These are phyloP conservation scores for Monochamus saltuarius DNA, from an alignment of 1,140 invertebrate species.

Conservation along the genomic window DNA sequence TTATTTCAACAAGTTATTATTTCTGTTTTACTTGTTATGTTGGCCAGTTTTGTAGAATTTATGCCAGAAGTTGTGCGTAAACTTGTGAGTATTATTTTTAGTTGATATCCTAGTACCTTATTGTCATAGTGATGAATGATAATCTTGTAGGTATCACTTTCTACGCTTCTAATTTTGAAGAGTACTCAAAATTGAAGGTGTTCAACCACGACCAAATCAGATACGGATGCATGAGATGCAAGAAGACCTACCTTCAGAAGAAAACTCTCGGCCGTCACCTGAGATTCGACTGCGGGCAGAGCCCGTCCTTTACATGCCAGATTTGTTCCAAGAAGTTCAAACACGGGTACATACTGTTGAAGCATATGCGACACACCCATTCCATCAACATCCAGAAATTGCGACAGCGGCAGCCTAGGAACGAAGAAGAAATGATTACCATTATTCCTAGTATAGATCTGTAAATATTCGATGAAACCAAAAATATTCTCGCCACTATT, in stretches of 20 bases:
- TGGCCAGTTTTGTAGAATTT: background rate
- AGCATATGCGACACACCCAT: conserved; percentile 51
- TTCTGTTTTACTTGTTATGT: background rate
- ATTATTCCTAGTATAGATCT: conserved; percentile 14
- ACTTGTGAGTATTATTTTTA: no score
- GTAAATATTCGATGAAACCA: background rate
- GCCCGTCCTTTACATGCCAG: conserved; percentile 65
- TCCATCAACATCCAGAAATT: conserved; percentile 43
- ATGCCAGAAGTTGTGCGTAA: background rate
- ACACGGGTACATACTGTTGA: conserved; percentile 55
- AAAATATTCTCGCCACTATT: no score
- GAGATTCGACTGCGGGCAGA: conserved; percentile 61
- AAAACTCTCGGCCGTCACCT: conserved; percentile 55
- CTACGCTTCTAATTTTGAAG: conserved; percentile 39
- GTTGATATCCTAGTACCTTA: no score
- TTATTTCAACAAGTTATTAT: background rate
- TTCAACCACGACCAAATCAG: conserved; percentile 41
- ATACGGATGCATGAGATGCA: conserved; percentile 61
- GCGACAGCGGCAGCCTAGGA: conserved; percentile 31
- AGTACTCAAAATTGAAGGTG: conserved; percentile 39
- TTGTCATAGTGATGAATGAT: conserved; percentile 5
- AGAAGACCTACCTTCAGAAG: conserved; percentile 61
- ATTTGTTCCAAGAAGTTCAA: conserved; percentile 55
- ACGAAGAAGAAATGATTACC: conserved; percentile 19
- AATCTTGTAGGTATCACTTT: conserved; percentile 29